Evolutionary conservation across 2,113 vertebrate genomes (phyloP), one percentile per base, ranked within the genome.

Genomic region (Paramormyrops kingsleyae): DNA sequence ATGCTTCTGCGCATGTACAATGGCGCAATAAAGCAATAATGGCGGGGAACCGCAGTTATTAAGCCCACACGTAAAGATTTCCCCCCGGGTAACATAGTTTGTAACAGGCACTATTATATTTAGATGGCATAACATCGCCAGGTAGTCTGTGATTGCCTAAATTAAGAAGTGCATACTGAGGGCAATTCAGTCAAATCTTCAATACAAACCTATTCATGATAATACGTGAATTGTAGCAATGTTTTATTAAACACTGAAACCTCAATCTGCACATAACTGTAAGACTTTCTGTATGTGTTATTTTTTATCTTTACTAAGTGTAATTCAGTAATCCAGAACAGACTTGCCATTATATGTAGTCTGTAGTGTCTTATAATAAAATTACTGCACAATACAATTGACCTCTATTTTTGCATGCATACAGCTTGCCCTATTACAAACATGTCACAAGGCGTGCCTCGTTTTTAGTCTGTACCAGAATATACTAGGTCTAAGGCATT

Each of bases 1-100:
- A 50, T 80, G 31, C 83, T 89, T 90, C 90, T 91, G 92, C 92
- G 92, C 92, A 92, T 92, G 91, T 88, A 91, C 89, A 88, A 91
- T 91, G 92, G 92, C 92, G 89, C 89, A 56, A 89, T 83, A 53
- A 70, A 80, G 27, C 88, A 56, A 13, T 46, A 89, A 89, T 89
- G 89, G 89, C 89, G 77, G 74, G 24, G 50, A 52, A 35, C 13
- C 10, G 2, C 49, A 80, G 74, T 80, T 42, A 77, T 39, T 2
- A 77, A 35, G 70, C 27, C 47, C 13, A n/a, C 44, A 24, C 47
- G 47, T 31, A 53, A 83, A 52, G 74, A 21, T 39, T 42, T 1
- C 62, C n/a, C 62, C 62, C n/a, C 27, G 62, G 62, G 62, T 42
- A 42, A 17, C 31, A 42, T 13, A 27, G 12, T 47, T 27, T 70